These are phyloP conservation scores for Clivina fossor DNA, from an alignment of 2,888 invertebrate genomes.

Conservation along the genomic window DNA sequence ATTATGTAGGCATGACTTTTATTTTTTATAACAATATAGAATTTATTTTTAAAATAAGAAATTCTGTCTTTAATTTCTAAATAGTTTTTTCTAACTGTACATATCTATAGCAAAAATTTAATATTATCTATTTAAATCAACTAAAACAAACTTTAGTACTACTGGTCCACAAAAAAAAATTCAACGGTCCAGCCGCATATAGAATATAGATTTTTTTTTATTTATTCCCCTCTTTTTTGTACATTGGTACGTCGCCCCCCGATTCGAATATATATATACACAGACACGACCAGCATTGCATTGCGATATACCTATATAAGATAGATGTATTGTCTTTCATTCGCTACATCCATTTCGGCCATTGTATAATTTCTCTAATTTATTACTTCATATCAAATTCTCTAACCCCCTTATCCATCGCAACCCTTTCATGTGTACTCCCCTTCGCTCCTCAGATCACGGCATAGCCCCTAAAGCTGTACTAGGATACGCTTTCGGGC, in stretches of 20 bases:
- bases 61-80: no score
- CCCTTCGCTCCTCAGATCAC: slow-evolving; percentile 34
- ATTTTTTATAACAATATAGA: no score
- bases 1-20: no score
- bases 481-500: slow-evolving; percentile 13
- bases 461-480: slow-evolving; percentile 30
- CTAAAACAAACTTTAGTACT: no score
- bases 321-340: slow-evolving; percentile 46
- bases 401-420: slow-evolving; percentile 43
- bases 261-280: no score
- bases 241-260: slow-evolving; percentile 1
- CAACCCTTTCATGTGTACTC: slow-evolving; percentile 42
- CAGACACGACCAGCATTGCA: slow-evolving; percentile 1
- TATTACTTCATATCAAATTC: slow-evolving; percentile 47
- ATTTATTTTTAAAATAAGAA: no score
- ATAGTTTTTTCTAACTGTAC: no score
- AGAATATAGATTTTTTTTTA: slow-evolving; percentile 31
- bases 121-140: no score
- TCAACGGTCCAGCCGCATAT: slow-evolving; percentile 15
- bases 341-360: slow-evolving; percentile 43
- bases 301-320: slow-evolving; percentile 37
- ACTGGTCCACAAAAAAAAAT: neutral
- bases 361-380: slow-evolving; percentile 47
- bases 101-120: no score
- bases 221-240: slow-evolving; percentile 26